These are phyloP conservation scores for Adrianichthys oophorus DNA, from an alignment of 2,797 vertebrate species.

Conservation along the genomic window DNA sequence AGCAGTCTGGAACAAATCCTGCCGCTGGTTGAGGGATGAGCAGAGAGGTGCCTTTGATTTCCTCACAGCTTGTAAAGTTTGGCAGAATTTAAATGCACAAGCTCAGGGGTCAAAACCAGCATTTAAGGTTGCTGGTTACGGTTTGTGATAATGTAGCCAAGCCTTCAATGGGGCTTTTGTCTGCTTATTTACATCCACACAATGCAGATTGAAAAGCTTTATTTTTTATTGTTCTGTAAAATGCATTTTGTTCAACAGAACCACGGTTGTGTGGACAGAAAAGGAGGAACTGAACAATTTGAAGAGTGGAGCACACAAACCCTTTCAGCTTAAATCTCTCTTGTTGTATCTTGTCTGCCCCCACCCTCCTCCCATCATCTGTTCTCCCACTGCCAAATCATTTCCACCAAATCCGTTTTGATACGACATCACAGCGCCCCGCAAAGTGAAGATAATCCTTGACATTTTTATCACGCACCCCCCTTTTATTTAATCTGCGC, in stretches of 20 bases:
- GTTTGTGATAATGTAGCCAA: conserved; percentile 12
- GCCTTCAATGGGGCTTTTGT: conserved; percentile 9
- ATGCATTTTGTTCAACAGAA: conserved; percentile 28
- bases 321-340: conserved; percentile 20
- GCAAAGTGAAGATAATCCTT: conserved; percentile 75
- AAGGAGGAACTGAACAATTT: conserved; percentile 17
- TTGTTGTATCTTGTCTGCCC: conserved; percentile 30
- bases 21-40: conserved; percentile 22
- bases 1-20: conserved; percentile 30
- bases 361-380: conserved; percentile 20
- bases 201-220: conserved; percentile 6
- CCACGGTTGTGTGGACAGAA: conserved; percentile 35
- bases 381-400: conserved; percentile 69
- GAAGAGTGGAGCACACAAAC: conserved; percentile 34
- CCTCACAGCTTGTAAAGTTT: conserved; percentile 12
- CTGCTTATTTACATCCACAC: conserved; percentile 1
- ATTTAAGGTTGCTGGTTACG: conserved; percentile 8
- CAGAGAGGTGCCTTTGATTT: conserved; percentile 34
- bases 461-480: conserved; percentile 71
- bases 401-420: conserved; percentile 75
- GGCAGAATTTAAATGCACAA: conserved; percentile 19
- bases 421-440: conserved; percentile 73
- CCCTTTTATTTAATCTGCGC: conserved; percentile 58
- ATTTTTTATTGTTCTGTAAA: conserved; percentile 15
- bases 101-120: conserved; percentile 33